Base-by-base conservation (phyloP, 2,888 invertebrate genomes). In the Zaprionus bogoriensis region DNA sequence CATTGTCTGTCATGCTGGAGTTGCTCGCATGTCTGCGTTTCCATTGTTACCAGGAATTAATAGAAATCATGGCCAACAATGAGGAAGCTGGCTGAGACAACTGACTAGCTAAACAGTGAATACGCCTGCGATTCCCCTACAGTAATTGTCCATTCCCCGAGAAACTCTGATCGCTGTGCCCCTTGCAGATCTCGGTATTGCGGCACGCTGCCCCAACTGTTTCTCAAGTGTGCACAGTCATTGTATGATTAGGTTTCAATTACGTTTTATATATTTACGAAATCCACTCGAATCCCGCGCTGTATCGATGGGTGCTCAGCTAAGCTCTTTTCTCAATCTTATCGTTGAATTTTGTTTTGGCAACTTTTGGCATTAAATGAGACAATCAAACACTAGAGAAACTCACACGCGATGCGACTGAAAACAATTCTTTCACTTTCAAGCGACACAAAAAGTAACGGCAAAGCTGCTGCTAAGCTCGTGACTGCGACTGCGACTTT, bases 151-250 rank as follows among this genome's bases (percentile, higher is more conserved):
- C n/a, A n/a, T n/a, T n/a, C n/a, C n/a, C n/a, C n/a, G n/a, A n/a
- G n/a, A n/a, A n/a, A n/a, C n/a, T n/a, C n/a, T n/a, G n/a, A n/a
- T n/a, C n/a, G n/a, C n/a, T n/a, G n/a, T n/a, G n/a, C n/a, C n/a
- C n/a, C n/a, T n/a, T n/a, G 23, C 23, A 23, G 23, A 4, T 4
- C 23, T 23, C 3, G 23, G 23, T 4, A 23, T 23, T 20, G 4
- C 9, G 19, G 7, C 17, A 17, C 6, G 32, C 12, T 14, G 39
- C 27, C 53, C 46, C 50, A 44, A 10, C 19, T 39, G 7, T 9
- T 22, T 46, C 59, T 60, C 71, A 67, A 63, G n/a, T 72, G 72
- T 72, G 76, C 76, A 67, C 73, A 63, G 46, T 54, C 46, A 17
- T 47, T 20, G 7, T 5, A n/a, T 4, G 12, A 45, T 51, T 1